These are phyloP conservation scores for Pogona vitticeps DNA, from an alignment of 2,113 vertebrate genomes.

Conservation along the genomic window DNA sequence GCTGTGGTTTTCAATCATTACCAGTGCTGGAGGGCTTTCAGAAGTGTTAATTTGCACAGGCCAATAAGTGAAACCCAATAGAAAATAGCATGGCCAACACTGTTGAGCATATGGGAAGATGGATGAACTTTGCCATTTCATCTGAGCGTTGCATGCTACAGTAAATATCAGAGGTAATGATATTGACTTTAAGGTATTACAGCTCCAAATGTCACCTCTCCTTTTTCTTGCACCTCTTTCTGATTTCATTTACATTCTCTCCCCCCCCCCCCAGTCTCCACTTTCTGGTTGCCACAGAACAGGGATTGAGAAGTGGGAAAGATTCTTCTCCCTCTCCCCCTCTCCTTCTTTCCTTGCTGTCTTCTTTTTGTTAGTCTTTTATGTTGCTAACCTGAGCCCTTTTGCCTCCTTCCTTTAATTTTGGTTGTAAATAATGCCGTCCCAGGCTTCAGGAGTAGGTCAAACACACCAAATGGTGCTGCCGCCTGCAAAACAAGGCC, in stretches of 20 bases:
- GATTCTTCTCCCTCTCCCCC: neutral
- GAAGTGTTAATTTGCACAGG: slow-evolving; percentile 26
- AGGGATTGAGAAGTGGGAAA: neutral
- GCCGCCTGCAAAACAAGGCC: slow-evolving; percentile 18
- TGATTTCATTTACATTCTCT: slow-evolving; percentile 73
- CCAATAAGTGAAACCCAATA: slow-evolving; percentile 43
- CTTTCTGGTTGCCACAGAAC: slow-evolving; percentile 42
- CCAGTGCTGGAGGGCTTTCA: slow-evolving; percentile 18
- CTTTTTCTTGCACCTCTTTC: slow-evolving; percentile 63
- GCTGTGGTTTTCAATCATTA: slow-evolving; percentile 9
- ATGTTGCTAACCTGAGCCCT: slow-evolving; percentile 16
- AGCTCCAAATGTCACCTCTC: slow-evolving; percentile 81
- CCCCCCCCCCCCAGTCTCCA: neutral
- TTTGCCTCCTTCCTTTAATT: slow-evolving; percentile 34
- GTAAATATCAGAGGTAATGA: slow-evolving; percentile 85
- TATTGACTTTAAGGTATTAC: slow-evolving; percentile 84
- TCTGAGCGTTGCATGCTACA: slow-evolving; percentile 70
- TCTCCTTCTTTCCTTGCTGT: neutral
- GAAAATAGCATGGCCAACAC: slow-evolving; percentile 27
- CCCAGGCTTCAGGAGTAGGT: slow-evolving; percentile 42
- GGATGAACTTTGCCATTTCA: slow-evolving; percentile 77
- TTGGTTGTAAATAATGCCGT: slow-evolving; percentile 45
- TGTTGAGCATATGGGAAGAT: slow-evolving; percentile 51
- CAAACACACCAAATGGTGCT: slow-evolving; percentile 37
- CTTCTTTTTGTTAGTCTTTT: slow-evolving; percentile 20